phyloP scores from a whole-genome alignment of 2,797 vertebrate genomes.

The Acropternis orthonyx region DNA sequence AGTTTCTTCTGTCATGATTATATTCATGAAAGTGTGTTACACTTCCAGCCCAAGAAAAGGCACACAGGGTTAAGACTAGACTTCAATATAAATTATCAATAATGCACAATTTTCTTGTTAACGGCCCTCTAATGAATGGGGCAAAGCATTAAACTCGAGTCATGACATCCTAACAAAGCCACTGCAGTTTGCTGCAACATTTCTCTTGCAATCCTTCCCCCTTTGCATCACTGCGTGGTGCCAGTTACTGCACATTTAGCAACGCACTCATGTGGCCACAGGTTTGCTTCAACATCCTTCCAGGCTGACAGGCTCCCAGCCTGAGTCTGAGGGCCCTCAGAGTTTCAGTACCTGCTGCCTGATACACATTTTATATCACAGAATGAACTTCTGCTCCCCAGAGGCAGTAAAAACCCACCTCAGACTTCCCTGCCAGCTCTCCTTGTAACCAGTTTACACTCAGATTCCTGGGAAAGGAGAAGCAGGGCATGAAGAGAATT shows the following conservation, averaged over 20 bases:
- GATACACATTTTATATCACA: neutral
- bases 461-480: neutral
- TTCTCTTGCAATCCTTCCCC: neutral
- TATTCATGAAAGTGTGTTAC: neutral
- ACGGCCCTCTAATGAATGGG: neutral
- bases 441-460: accelerated
- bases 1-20: neutral
- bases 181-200: neutral
- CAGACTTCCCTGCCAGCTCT: neutral
- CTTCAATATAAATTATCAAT: neutral
- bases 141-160: neutral
- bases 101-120: neutral
- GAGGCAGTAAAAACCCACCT: neutral
- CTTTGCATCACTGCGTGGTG: neutral
- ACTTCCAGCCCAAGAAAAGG: neutral
- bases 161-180: neutral
- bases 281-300: neutral
- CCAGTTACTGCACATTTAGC: neutral
- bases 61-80: neutral
- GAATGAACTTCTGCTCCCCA: neutral
- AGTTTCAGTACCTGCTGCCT: neutral
- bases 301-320: accelerated
- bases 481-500: neutral
- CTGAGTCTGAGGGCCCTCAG: neutral
- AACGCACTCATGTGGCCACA: neutral